phyloP scores from a whole-genome alignment of 1,140 invertebrate species.

The Hyles vespertilio region DNA sequence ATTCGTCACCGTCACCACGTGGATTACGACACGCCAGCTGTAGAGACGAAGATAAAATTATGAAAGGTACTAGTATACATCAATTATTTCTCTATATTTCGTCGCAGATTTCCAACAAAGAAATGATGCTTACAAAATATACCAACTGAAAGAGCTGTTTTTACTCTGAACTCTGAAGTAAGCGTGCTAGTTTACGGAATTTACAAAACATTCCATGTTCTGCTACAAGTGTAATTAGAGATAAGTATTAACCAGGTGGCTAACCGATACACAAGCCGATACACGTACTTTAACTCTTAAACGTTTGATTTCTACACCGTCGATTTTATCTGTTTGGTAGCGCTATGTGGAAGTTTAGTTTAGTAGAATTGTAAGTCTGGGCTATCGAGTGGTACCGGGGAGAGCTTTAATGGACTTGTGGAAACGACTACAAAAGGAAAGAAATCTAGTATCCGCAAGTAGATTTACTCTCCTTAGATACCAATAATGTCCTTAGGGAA shows the following conservation, averaged over 20 bases:
- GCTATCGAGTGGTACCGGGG: slow-evolving; percentile 38
- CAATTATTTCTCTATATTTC: background rate
- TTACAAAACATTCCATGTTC: too few species aligned
- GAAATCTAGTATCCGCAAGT: slow-evolving; percentile 39
- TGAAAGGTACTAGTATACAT: slow-evolving; percentile 43
- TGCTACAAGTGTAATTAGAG: too few species aligned
- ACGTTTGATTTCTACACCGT: background rate
- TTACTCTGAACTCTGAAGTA: too few species aligned
- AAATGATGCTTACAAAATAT: too few species aligned
- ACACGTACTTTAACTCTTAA: background rate
- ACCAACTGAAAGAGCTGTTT: too few species aligned
- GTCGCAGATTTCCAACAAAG: too few species aligned
- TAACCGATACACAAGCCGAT: background rate
- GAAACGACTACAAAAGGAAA: slow-evolving; percentile 48
- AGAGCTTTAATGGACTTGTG: slow-evolving; percentile 51
- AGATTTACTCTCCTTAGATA: slow-evolving; percentile 46
- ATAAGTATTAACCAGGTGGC: too few species aligned
- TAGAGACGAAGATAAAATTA: slow-evolving; percentile 63
- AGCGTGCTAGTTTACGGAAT: too few species aligned
- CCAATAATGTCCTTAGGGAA: slow-evolving; percentile 22
- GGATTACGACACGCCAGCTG: slow-evolving; percentile 26
- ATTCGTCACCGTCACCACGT: background rate
- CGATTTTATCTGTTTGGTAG: slow-evolving; percentile 23
- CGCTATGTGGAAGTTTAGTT: slow-evolving; percentile 32
- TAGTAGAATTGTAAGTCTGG: slow-evolving; percentile 37